Percentiles rank a stretch among this genome's conserved stretches.
Conservation (phyloP, 2,797 vertebrate species). For the Cuculus canorus region DNA sequence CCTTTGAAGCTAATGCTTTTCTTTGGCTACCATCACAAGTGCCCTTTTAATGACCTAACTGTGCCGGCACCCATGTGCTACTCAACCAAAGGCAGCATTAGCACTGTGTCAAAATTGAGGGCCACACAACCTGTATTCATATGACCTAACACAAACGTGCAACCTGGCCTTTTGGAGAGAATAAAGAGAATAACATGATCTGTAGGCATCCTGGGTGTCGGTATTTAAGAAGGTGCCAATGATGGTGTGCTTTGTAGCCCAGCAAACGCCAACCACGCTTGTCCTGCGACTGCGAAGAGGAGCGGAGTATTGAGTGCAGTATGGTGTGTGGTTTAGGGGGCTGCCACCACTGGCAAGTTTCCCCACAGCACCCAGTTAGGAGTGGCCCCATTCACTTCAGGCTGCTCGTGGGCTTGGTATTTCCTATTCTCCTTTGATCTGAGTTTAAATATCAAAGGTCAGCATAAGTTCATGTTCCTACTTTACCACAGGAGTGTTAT, state of each 20-base stretch:
- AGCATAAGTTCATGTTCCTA: background rate
- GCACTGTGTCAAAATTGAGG: rapidly evolving
- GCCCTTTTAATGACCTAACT: background rate
- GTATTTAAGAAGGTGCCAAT: background rate
- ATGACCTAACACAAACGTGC: rapidly evolving
- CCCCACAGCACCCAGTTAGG: background rate
- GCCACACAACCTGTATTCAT: rapidly evolving
- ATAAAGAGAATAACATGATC: rapidly evolving
- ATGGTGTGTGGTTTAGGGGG: background rate
- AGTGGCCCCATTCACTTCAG: background rate
- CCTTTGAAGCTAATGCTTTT: background rate
- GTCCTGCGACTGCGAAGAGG: rapidly evolving
- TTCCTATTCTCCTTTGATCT: background rate
- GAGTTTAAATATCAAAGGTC: slow-evolving; percentile 49
- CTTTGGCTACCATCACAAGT: background rate
- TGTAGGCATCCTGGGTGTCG: background rate
- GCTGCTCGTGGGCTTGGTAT: background rate
- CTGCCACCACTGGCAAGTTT: background rate
- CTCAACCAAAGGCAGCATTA: background rate
- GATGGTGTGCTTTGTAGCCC: background rate
- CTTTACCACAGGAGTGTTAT: slow-evolving; percentile 7
- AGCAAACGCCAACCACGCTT: background rate
- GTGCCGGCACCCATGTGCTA: rapidly evolving
- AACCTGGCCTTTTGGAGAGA: background rate
- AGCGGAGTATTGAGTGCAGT: background rate